Percentiles rank a stretch among this genome's conserved stretches.
Conservation (phyloP, 2,113 vertebrate species). For the Fregata magnificens region DNA sequence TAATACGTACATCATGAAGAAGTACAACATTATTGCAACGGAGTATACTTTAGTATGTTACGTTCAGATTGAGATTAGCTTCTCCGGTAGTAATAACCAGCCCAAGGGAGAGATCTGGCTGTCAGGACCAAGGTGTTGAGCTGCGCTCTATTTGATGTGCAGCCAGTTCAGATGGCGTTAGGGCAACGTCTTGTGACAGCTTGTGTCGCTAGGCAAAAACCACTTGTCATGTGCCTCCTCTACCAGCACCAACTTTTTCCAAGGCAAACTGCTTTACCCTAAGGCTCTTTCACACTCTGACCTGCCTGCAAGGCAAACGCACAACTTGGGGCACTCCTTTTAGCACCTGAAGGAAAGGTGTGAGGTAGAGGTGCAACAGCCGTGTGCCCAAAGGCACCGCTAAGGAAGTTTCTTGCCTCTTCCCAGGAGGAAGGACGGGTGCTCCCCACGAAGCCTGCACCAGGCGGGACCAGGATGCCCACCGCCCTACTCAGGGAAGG, state of each 20-base stretch:
- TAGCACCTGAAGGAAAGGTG: neutral
- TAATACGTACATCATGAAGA: neutral
- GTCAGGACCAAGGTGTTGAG: neutral
- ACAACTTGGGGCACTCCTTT: neutral
- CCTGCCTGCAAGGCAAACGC: neutral
- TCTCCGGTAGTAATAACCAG: neutral
- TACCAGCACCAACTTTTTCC: neutral
- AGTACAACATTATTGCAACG: neutral
- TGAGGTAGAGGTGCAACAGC: neutral
- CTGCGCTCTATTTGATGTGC: neutral
- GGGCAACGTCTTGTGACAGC: neutral
- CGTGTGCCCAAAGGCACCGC: neutral
- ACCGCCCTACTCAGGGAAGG: neutral
- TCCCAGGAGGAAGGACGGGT: neutral
- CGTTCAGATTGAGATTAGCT: neutral
- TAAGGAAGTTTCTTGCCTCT: neutral
- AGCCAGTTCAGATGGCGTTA: neutral
- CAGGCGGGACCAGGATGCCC: neutral
- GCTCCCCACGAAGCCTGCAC: neutral
- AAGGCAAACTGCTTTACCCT: neutral
- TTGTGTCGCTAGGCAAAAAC: neutral
- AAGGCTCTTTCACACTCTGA: neutral
- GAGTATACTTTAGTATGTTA: neutral
- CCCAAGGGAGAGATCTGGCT: neutral
- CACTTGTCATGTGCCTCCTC: neutral